Conservation (phyloP, 2,797 vertebrate genomes). For the Thamnophis elegans region DNA sequence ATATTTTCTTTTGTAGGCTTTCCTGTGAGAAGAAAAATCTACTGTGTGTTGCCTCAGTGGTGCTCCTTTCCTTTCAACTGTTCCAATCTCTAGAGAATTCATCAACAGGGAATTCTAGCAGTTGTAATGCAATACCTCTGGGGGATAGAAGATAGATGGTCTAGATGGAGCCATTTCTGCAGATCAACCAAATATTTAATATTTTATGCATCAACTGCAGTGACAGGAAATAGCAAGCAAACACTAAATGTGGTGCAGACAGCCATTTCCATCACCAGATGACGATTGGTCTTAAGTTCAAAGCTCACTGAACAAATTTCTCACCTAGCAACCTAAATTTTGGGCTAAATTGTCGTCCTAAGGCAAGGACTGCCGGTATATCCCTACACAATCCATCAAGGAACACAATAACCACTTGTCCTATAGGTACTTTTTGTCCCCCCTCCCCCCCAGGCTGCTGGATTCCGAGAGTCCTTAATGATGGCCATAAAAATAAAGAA, state of each 20-base stretch:
- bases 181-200: background rate
- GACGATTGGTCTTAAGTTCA: background rate
- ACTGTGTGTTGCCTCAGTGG: background rate
- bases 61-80: background rate
- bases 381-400: too few species aligned
- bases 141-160: background rate
- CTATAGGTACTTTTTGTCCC: background rate
- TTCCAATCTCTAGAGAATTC: background rate
- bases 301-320: background rate
- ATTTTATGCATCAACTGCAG: background rate
- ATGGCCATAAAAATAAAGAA: background rate
- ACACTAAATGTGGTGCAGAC: background rate
- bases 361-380: too few species aligned
- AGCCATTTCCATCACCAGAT: background rate
- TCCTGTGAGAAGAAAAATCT: background rate
- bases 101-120: background rate
- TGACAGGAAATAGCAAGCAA: background rate
- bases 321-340: too few species aligned
- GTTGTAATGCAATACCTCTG: background rate
- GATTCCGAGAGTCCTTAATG: background rate
- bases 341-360: too few species aligned
- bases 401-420: too few species aligned
- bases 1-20: background rate
- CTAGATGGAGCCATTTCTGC: background rate
- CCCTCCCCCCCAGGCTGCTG: too few species aligned